These are phyloP conservation scores for Oligia strigilis DNA, from an alignment of 2,888 invertebrate genomes.

Conservation along the genomic window DNA sequence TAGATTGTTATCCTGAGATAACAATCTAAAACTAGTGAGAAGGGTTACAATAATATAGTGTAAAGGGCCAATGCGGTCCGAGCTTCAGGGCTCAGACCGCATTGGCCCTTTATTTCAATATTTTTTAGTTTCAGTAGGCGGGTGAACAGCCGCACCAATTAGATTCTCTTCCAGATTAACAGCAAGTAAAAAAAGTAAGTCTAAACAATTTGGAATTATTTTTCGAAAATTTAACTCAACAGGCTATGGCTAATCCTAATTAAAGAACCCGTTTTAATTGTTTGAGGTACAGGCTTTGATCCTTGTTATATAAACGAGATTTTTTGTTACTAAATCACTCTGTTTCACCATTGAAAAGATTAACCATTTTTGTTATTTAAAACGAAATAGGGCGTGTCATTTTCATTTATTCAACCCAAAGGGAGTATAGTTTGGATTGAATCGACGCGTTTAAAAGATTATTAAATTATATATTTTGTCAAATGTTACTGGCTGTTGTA, in stretches of 20 bases:
- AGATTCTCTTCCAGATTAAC: slow-evolving; percentile 34
- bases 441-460: background rate
- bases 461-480: background rate
- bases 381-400: background rate
- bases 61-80: too few species aligned
- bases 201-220: too few species aligned
- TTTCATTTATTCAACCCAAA: background rate
- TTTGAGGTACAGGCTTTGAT: slow-evolving; percentile 13
- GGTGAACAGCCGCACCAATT: slow-evolving; percentile 11
- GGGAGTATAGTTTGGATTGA: background rate
- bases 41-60: too few species aligned
- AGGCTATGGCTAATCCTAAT: slow-evolving; percentile 36
- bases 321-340: slow-evolving; percentile 6
- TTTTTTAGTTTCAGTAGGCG: background rate
- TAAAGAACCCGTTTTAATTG: slow-evolving; percentile 40
- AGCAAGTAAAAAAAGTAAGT: background rate
- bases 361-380: background rate
- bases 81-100: background rate
- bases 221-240: slow-evolving; percentile 6
- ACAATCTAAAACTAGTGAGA: too few species aligned
- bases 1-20: slow-evolving; percentile 2
- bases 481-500: background rate
- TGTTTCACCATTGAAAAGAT: background rate
- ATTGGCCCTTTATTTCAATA: background rate
- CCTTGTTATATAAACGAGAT: slow-evolving; percentile 23